Evolutionary conservation across 2,113 vertebrate species (phyloP).

Genomic region (Oryzias celebensis): DNA sequence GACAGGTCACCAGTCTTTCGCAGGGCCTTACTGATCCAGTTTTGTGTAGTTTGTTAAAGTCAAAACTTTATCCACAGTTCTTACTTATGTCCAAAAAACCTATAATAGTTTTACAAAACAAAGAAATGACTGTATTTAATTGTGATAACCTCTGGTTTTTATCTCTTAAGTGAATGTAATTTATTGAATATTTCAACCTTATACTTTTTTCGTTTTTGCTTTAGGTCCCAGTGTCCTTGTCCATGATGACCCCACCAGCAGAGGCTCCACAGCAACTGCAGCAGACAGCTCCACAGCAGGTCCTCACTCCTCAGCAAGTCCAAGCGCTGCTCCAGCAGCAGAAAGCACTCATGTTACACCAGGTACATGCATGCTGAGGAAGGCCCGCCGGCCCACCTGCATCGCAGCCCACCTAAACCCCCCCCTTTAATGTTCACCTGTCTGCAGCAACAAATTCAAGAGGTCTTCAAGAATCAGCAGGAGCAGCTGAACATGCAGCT

Average conservation of each 20-base stretch:
- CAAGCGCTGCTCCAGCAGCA: slow-evolving; percentile 79
- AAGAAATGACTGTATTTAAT: not conserved
- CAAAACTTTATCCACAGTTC: too few relatives aligned
- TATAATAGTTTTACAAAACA: not conserved
- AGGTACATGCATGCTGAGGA: slow-evolving; percentile 55
- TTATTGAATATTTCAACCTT: not conserved
- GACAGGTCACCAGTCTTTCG: too few relatives aligned
- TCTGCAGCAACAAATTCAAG: slow-evolving; percentile 77
- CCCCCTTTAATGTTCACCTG: not conserved
- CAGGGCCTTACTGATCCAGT: too few relatives aligned
- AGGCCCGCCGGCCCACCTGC: too few relatives aligned
- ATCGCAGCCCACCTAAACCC: too few relatives aligned
- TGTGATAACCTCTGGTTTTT: too few relatives aligned
- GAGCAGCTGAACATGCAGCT: slow-evolving; percentile 78
- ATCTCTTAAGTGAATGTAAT: not conserved
- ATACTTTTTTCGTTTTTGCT: not conserved
- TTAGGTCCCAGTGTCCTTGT: slow-evolving; percentile 66
- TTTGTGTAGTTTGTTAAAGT: too few relatives aligned
- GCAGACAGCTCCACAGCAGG: slow-evolving; percentile 67
- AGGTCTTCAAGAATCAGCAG: slow-evolving; percentile 81
- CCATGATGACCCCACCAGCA: slow-evolving; percentile 78
- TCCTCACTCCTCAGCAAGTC: slow-evolving; percentile 78
- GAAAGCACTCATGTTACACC: slow-evolving; percentile 80
- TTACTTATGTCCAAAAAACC: too few relatives aligned
- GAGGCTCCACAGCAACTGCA: slow-evolving; percentile 75